phyloP scores from a whole-genome alignment of 2,888 invertebrate species.

The Choristoneura rosaceana region DNA sequence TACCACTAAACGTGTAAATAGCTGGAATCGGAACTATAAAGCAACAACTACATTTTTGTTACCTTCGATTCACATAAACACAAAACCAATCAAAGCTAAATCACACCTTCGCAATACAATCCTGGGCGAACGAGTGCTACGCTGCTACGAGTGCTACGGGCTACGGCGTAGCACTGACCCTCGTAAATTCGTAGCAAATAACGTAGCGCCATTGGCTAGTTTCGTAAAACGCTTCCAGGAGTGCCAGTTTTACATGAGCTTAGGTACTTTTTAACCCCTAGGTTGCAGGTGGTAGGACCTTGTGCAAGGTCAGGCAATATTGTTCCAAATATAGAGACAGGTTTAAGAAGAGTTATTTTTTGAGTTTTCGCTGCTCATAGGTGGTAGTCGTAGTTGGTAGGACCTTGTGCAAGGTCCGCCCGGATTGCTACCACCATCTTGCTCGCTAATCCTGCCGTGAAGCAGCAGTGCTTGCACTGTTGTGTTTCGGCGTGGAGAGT shows the following conservation, averaged over 20 bases:
- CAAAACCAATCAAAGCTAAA: conserved; percentile 14
- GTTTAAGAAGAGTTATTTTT: background rate
- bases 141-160: conserved; percentile 7
- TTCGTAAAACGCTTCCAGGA: background rate
- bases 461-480: too few species aligned
- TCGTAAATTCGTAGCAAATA: conserved; percentile 27
- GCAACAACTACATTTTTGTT: background rate
- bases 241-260: too few species aligned
- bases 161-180: conserved; percentile 30
- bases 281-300: too few species aligned
- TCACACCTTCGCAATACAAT: conserved; percentile 9
- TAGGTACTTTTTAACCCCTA: too few species aligned
- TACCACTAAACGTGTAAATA: too few species aligned
- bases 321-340: background rate
- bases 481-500: too few species aligned
- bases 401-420: too few species aligned
- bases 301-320: too few species aligned
- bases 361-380: too few species aligned
- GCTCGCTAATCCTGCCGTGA: too few species aligned
- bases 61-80: background rate
- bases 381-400: too few species aligned
- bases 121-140: background rate
- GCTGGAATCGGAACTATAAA: background rate
- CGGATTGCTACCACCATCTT: too few species aligned
- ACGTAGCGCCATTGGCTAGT: conserved; percentile 15